A percentile compares a stretch with the other conserved stretches of the same genome.
Conservation (phyloP, 2,797 vertebrate genomes). For the Darevskia mixta region DNA sequence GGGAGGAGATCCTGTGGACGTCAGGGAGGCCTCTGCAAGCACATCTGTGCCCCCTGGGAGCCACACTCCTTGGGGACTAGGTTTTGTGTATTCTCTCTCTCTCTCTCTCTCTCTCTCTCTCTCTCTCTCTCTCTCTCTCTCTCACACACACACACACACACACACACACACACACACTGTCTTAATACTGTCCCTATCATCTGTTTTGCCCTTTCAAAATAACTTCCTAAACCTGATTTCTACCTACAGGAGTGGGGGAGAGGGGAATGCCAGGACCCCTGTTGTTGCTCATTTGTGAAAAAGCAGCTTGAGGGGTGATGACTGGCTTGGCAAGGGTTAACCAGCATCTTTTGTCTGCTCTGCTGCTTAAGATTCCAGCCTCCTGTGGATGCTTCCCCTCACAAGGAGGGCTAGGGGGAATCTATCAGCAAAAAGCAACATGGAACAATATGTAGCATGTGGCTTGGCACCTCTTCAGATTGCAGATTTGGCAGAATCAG, state of each 20-base stretch:
- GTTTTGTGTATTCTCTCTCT: too few species aligned
- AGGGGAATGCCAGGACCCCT: neutral
- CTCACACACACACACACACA: too few species aligned
- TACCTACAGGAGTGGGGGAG: neutral
- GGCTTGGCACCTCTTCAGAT: neutral
- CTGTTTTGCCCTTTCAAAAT: neutral
- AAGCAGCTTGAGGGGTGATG: neutral
- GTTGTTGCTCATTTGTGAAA: neutral
- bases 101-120: too few species aligned
- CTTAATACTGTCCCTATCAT: neutral
- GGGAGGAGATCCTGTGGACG: too few species aligned
- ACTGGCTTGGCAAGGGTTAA: neutral
- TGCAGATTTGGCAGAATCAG: neutral
- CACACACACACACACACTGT: neutral
- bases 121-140: too few species aligned
- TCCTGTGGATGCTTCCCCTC: neutral
- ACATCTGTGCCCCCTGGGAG: too few species aligned
- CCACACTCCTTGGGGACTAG: too few species aligned
- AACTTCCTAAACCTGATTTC: neutral
- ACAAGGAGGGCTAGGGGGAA: neutral
- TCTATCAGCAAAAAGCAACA: neutral
- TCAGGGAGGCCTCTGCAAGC: too few species aligned
- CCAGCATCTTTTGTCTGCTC: neutral
- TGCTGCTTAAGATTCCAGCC: neutral
- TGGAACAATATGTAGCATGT: neutral